Conservation (phyloP, 2,797 vertebrate genomes). For the Myotis pilosus region DNA sequence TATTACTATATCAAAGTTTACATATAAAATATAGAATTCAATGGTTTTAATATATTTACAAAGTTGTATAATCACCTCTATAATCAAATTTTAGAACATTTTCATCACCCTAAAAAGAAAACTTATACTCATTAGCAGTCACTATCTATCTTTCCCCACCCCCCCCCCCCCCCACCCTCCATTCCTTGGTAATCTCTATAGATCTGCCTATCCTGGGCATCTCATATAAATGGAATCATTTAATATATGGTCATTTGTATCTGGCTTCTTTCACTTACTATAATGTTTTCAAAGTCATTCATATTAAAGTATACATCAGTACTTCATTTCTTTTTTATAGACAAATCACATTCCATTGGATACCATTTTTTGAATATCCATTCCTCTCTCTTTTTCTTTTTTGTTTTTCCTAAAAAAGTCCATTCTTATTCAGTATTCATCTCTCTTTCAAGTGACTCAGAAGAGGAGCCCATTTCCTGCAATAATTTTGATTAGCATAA, state of each 20-base stretch:
- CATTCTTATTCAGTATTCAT: neutral
- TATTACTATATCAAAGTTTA: neutral
- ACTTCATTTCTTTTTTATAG: neutral
- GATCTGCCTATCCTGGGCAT: neutral
- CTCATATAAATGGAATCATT: conserved; percentile 27
- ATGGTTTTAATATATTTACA: conserved; percentile 1
- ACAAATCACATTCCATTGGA: conserved; percentile 20
- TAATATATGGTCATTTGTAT: neutral
- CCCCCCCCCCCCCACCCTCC: too few species aligned
- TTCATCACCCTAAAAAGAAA: neutral
- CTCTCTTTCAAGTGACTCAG: neutral
- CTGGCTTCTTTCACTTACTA: neutral
- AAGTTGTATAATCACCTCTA: neutral
- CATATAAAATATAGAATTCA: neutral
- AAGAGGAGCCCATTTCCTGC: neutral
- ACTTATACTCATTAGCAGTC: neutral
- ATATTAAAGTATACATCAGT: neutral
- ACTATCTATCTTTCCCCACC: neutral
- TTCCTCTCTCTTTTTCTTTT: neutral
- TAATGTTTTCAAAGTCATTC: neutral
- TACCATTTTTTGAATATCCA: neutral
- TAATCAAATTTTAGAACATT: conserved; percentile 30
- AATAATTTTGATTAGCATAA: conserved; percentile 1
- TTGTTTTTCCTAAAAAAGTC: neutral
- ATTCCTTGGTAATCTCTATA: neutral